Base-by-base conservation (phyloP, 2,797 vertebrate species). In the Danio jaintianensis region DNA sequence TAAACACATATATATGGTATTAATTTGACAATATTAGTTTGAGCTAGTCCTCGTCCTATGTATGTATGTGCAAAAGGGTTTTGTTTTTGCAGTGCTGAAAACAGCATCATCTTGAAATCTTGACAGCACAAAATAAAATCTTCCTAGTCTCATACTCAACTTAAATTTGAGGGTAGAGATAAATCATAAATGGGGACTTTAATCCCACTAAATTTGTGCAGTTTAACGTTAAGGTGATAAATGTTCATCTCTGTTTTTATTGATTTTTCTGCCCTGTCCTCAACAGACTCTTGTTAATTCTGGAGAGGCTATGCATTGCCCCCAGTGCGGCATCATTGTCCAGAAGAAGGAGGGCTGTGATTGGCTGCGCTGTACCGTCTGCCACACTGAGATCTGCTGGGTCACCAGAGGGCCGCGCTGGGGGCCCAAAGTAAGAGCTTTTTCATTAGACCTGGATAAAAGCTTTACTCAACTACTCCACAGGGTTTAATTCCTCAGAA, bases 331-430 rank as follows among this genome's bases (percentile, higher is more conserved):
- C 75, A 95, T 95, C 81, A 94, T 95, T 38, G 91, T 95, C 63
- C 94, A 95, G 88, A 95, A 95, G 85, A 94, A 94, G 84, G 94
- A 94, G 71, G 94, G 94, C 45, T 95, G 94, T 74, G 94, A 95
- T 89, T 95, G 94, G 94, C 83, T 95, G 69, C 93, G 94, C 64
- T 95, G 94, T 87, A 94, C 94, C 42, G 93, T 95, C 64, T 95
- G 94, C 87, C 94, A 95, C 89, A 94, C 93, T 12, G 94, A 95
- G 90, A 95, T 95, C 90, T 95, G 94, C 88, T 95, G 94, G 94
- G 94, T 95, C 73, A 95, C 94, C 82, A 93, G 94, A 87, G 94
- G 94, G 7, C 92, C 92, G 1, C 93, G 94, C 81, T 95, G 94
- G 94, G 94, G 94, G 7, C 93, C 94, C 0, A 85, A 71, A 90